These are phyloP conservation scores for Pelodiscus sinensis DNA, from an alignment of 2,113 vertebrate genomes.

Conservation along the genomic window DNA sequence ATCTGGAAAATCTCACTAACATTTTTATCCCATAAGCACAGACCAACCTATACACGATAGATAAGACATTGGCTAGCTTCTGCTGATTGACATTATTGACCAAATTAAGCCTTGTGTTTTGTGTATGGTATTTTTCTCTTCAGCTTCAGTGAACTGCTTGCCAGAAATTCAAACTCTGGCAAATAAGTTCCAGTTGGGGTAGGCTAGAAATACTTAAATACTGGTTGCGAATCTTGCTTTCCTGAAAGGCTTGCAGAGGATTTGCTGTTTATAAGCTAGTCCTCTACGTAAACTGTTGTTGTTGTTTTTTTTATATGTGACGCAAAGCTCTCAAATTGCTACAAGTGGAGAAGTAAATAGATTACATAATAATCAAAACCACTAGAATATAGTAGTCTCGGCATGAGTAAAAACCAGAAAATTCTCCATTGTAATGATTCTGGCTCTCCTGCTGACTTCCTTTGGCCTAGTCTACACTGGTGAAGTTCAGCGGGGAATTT, in stretches of 20 bases:
- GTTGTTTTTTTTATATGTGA: background rate
- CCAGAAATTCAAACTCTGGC: background rate
- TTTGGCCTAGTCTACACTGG: background rate
- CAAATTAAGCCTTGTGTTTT: constrained; percentile 17
- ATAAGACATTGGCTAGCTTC: constrained; percentile 21
- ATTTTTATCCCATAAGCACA: background rate
- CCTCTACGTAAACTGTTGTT: background rate
- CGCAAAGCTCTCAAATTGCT: background rate
- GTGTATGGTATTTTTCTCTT: background rate
- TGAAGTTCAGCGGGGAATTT: background rate
- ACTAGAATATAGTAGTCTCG: background rate
- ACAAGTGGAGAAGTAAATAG: background rate
- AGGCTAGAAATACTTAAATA: background rate
- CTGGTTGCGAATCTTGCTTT: background rate
- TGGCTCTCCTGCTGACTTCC: background rate
- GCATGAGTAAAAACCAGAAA: background rate
- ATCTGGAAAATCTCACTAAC: constrained; percentile 65
- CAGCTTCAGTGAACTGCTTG: background rate
- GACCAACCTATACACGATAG: background rate
- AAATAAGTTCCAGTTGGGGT: background rate
- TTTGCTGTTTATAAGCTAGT: background rate
- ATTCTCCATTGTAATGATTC: background rate
- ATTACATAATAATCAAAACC: background rate
- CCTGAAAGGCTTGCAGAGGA: background rate
- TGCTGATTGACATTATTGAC: background rate